Conservation (phyloP, 2,888 invertebrate species). For the Drosophila longiperda region DNA sequence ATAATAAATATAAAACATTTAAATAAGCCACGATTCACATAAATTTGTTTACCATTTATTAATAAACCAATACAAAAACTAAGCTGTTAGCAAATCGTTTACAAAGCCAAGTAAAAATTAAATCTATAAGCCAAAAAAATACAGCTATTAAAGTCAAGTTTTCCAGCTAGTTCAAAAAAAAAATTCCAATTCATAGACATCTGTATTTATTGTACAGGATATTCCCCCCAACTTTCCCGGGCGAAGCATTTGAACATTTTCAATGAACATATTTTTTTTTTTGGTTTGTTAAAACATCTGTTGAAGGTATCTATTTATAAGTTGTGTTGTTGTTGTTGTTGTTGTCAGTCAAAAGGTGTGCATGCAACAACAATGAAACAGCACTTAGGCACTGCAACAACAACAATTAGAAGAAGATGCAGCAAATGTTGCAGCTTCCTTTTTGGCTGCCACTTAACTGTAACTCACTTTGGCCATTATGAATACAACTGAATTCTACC, state of each 20-base stretch:
- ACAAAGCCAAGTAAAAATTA: background rate
- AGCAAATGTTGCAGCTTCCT: conserved; percentile 79
- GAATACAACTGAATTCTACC: conserved; percentile 55
- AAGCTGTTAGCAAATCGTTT: background rate
- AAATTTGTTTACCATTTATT: background rate
- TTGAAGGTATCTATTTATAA: conserved; percentile 41
- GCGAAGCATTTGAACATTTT: conserved; percentile 13
- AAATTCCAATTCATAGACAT: background rate
- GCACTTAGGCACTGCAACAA: conserved; percentile 64
- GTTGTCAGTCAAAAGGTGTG: conserved; percentile 67
- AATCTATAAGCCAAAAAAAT: background rate
- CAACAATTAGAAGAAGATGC: conserved; percentile 27
- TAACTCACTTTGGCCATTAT: conserved; percentile 74
- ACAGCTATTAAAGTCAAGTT: background rate
- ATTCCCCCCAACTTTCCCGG: conserved; percentile 6
- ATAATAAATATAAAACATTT: background rate
- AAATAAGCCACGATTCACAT: background rate
- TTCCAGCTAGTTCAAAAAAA: background rate
- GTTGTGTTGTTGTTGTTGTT: conserved; percentile 34
- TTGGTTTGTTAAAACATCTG: conserved; percentile 41
- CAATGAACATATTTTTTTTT: conserved; percentile 22
- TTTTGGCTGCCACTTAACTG: conserved; percentile 80
- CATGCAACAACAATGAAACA: conserved; percentile 69
- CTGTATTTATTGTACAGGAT: conserved; percentile 8
- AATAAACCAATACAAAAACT: background rate